Base-by-base conservation (phyloP, 2,113 vertebrate genomes). In the Nothocercus nigrocapillus region DNA sequence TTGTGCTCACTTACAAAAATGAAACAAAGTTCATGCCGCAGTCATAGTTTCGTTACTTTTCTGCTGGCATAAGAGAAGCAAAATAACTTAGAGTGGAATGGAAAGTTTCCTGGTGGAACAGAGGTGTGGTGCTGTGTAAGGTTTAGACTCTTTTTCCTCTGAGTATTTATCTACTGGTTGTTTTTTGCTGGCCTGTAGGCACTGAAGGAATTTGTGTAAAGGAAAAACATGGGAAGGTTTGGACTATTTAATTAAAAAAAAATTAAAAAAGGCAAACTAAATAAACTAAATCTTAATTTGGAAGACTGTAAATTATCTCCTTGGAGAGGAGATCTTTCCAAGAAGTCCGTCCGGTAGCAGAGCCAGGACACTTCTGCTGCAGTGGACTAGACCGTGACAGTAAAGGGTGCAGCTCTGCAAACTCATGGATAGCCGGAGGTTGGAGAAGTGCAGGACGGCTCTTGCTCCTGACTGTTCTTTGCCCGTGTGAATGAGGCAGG, bases 41-140 rank as follows among this genome's bases (percentile, higher is more conserved):
- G 30, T 63, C 11, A 1, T 9, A n/a, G 18, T 83, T 63, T 64
- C 45, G 5, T 54, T 59, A 30, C 7, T 13, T 68, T 2, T 36
- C 25, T 54, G 27, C 18, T 82, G 28, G 7, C 14, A 45, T 24
- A 21, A 61, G 17, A 81, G 36, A 4, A 54, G 58, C 27, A 51
- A 54, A 88, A 53, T 13, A 0, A 28, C 2, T 8, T 32, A 5
- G 4, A 5, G 21, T 13, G n/a, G 32, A 78, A 63, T 1, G 3
- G 3, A 13, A 40, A 11, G 8, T 58, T 88, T 68, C 30, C 45
- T 40, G 2, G 18, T 68, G 24, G 10, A 38, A 36, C 20, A 56
- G 24, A 30, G 28, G 14, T 5, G 13, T 1, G n/a, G 5, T 8
- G 0, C 4, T 36, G 15, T 64, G 11, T 40, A 27, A 53, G 5